Conservation (phyloP, 2,888 invertebrate genomes). For the Troides aeacus region DNA sequence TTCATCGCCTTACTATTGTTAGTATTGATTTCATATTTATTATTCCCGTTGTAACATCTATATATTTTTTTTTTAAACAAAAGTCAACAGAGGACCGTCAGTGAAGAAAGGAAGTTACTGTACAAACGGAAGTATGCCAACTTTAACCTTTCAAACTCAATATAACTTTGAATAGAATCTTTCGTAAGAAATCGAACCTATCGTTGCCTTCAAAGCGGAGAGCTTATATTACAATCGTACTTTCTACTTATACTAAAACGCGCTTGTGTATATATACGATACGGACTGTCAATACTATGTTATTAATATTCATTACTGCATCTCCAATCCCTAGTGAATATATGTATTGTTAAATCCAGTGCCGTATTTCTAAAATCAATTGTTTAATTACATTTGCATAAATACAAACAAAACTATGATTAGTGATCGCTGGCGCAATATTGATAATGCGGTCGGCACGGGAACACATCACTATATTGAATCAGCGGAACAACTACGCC, state of each 20-base stretch:
- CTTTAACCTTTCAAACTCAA: conserved; percentile 11
- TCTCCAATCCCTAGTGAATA: conserved; percentile 37
- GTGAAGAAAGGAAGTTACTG: background rate
- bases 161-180: conserved; percentile 17
- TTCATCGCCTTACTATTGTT: too few species aligned
- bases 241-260: too few species aligned
- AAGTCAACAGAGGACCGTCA: background rate
- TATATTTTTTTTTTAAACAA: background rate
- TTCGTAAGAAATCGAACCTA: background rate
- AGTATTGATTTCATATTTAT: too few species aligned
- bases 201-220: background rate
- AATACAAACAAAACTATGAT: conserved; percentile 43
- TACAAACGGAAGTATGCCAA: conserved; percentile 6
- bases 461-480: conserved; percentile 29
- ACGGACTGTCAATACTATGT: conserved; percentile 25
- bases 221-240: too few species aligned
- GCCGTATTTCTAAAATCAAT: conserved; percentile 47
- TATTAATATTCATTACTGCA: conserved; percentile 49
- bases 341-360: conserved; percentile 43
- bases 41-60: too few species aligned
- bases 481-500: conserved; percentile 22
- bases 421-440: conserved; percentile 30
- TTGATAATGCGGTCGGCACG: conserved; percentile 13
- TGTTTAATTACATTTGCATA: conserved; percentile 53
- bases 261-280: too few species aligned